Base-by-base conservation (phyloP, 1,140 invertebrate genomes). In the Polyergus mexicanus region DNA sequence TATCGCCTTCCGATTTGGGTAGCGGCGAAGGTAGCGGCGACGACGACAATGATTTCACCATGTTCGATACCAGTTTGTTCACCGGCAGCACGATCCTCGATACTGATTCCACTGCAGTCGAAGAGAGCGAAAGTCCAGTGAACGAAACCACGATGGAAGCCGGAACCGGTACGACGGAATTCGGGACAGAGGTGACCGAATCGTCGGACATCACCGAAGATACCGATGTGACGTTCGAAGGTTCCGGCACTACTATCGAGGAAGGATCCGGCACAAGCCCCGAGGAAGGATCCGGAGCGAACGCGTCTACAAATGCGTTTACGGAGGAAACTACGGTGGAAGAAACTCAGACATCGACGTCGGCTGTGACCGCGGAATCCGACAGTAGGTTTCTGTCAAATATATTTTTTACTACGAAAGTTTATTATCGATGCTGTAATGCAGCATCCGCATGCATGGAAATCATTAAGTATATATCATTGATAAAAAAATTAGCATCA, bases 91-190 rank as follows among this genome's bases (percentile, higher is more conserved):
- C 38, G 0, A 10, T 60, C 1, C 3, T 51, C 0, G 60, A 58
- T 3, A 80, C 62, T 41, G 80, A 63, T 7, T 51, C 76, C 22
- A 88, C 91, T 0, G 90, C 83, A 0, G 0, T 90, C 10, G 94
- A 95, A 75, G 94, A 94, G 25, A 95, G 94, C 69, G 94, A 94
- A 19, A 89, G 92, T 13, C 86, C 86, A 25, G 41, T 54, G 16
- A 83, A 54, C 5, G 78, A 13, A 47, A 54, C 56, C 10, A 81
- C 78, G 51, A 72, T 91, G 7, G 93, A 93, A 22, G 84, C 68
- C 5, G 77, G 65, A 85, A 66, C 69, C 6, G 85, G 78, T 7
- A 87, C 65, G 0, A 74, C 75, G 1, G 78, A 86, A 2, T 83
- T 83, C 10, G 86, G 76, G 0, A 77, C 63, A 0, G 85, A 72